phyloP scores from a whole-genome alignment of 1,140 invertebrate genomes.

The Nasonia vitripennis region DNA sequence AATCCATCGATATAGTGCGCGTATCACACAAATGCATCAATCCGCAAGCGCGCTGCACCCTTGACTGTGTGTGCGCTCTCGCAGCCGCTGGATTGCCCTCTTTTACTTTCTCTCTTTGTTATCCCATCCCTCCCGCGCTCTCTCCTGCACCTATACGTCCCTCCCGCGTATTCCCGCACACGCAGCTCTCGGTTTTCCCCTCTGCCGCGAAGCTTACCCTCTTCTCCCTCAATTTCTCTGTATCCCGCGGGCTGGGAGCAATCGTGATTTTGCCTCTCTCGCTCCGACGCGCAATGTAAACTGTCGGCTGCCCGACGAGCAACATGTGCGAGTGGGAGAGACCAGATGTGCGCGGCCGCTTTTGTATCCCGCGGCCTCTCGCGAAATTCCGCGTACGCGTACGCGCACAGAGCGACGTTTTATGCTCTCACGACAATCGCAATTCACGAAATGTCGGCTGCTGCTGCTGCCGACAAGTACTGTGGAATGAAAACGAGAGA shows the following conservation, averaged over 20 bases:
- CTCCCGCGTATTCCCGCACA: neutral
- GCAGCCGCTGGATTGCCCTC: neutral
- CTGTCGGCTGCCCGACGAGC: conserved; percentile 22
- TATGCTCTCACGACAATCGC: conserved; percentile 3
- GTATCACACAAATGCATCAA: too few relatives aligned
- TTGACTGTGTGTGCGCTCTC: neutral
- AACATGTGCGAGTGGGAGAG: conserved; percentile 57
- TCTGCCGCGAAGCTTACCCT: neutral
- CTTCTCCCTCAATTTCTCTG: neutral
- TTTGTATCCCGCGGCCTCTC: conserved; percentile 69
- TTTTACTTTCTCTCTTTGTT: conserved; percentile 34
- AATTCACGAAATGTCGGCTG: conserved; percentile 11
- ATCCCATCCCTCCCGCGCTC: neutral
- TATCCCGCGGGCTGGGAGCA: conserved; percentile 52
- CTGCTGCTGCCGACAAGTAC: neutral
- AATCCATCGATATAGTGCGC: too few relatives aligned
- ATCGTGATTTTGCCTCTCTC: conserved; percentile 67
- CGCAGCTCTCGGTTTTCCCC: neutral
- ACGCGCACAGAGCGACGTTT: conserved; percentile 29
- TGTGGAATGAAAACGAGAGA: neutral
- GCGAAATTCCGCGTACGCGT: conserved; percentile 62
- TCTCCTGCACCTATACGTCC: neutral
- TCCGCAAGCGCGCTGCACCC: neutral
- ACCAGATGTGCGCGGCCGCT: conserved; percentile 69
- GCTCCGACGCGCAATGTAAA: conserved; percentile 66